Base-by-base conservation (phyloP, 2,113 vertebrate species). In the Zeus faber region DNA sequence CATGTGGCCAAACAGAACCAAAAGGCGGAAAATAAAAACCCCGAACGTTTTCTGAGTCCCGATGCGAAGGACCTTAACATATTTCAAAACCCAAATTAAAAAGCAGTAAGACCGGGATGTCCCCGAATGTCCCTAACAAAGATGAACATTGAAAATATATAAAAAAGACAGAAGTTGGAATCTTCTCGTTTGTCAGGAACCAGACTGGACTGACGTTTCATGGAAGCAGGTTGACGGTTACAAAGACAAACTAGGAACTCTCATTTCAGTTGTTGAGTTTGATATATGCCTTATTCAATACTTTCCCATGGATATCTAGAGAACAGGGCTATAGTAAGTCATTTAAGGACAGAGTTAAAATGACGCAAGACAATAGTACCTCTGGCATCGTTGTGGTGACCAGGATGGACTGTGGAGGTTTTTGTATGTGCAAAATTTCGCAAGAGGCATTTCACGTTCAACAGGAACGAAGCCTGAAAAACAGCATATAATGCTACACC, bases 351-450 rank as follows among this genome's bases (percentile, higher is more conserved):
- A 43, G 29, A 50, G 4, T 3, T 74, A 41, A 11, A n/a, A 58
- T 31, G 8, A 24, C 6, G 53, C 46, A 18, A 29, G 46, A 70
- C 39, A 49, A 16, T 1, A 23, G 21, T 40, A 60, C 11, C 24
- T 0, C 3, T 6, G 2, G 27, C 17, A 33, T 60, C 46, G 10
- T 57, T n/a, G 11, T 9, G 52, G 33, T 63, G 49, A 45, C 59
- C 56, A 40, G 40, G 41, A 39, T 52, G 22, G 47, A 68, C 63
- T 20, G 39, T 58, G 61, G 53, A 55, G 71, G n/a, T 70, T 58
- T 79, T 62, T 73, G 64, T 54, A 71, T 84, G 87, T 89, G 88
- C 82, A 90, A 90, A 87, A 58, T 85, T 53, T 72, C 74, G 83
- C 84, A 76, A 80, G 86, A 89, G 85, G 83, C 77, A 83, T 79